Percentiles rank a stretch among this genome's conserved stretches.
phyloP scores from a whole-genome alignment of 2,888 invertebrate species.

The Phanerotoma sp. region DNA sequence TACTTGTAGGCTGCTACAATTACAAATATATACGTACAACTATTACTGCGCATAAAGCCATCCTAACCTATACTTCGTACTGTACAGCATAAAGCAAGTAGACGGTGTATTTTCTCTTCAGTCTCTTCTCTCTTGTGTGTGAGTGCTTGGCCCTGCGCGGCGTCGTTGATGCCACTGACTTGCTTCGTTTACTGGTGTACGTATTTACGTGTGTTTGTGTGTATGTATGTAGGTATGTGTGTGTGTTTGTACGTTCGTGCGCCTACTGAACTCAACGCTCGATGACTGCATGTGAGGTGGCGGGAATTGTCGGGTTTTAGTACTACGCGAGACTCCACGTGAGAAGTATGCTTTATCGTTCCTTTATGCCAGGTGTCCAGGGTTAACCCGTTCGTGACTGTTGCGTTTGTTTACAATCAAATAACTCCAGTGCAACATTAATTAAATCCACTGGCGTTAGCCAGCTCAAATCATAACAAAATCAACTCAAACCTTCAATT shows the following conservation, averaged over 20 bases:
- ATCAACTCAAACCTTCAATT: no score
- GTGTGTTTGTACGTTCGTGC: neutral
- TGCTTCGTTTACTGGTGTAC: neutral
- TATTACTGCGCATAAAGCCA: neutral
- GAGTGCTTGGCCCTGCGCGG: constrained; percentile 16
- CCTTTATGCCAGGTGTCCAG: constrained; percentile 17
- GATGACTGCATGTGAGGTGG: constrained; percentile 22
- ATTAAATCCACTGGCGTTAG: neutral
- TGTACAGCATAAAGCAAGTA: neutral
- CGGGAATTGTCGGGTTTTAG: constrained; percentile 37
- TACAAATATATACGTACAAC: neutral
- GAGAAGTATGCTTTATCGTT: constrained; percentile 35
- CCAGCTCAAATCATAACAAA: no score
- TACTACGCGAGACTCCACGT: constrained; percentile 45
- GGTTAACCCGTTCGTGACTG: neutral
- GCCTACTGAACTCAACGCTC: constrained; percentile 3
- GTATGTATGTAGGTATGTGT: constrained; percentile 1
- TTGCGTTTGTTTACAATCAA: constrained; percentile 6
- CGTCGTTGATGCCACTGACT: neutral
- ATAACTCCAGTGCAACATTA: neutral
- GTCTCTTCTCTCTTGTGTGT: constrained; percentile 2
- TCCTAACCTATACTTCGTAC: neutral
- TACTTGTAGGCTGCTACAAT: neutral
- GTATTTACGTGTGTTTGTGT: neutral
- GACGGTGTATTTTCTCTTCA: constrained; percentile 3